phyloP scores from a whole-genome alignment of 2,797 vertebrate genomes.

The Labeo calbasu region DNA sequence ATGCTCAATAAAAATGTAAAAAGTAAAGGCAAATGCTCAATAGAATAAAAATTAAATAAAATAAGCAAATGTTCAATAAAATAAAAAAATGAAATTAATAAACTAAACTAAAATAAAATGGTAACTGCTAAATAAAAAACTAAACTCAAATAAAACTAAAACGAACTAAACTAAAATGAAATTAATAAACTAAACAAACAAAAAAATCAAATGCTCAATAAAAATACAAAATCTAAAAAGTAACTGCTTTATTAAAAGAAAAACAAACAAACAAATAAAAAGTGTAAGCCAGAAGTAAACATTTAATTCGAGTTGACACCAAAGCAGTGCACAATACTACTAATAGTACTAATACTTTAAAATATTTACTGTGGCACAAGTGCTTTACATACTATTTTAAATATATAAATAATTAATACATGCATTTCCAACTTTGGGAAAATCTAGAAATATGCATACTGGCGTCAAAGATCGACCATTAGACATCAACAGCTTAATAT shows the following conservation, averaged over 20 bases:
- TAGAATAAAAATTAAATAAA: background rate
- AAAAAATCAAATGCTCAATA: background rate
- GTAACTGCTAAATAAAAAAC: background rate
- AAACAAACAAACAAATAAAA: background rate
- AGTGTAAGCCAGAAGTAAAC: background rate
- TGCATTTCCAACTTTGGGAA: background rate
- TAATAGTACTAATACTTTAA: background rate
- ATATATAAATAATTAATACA: background rate
- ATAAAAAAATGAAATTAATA: background rate
- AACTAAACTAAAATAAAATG: background rate
- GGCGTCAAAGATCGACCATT: background rate
- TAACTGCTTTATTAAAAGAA: background rate
- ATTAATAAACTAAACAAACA: too few relatives aligned
- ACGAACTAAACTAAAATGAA: too few relatives aligned
- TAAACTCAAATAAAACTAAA: too few relatives aligned
- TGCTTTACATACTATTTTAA: background rate
- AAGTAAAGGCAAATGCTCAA: background rate
- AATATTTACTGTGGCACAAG: background rate
- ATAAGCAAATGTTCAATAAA: background rate
- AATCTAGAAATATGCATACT: background rate
- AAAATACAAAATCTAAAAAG: background rate
- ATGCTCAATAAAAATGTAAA: too few relatives aligned
- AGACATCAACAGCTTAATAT: background rate
- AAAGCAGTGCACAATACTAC: background rate
- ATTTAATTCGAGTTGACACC: background rate